A percentile compares a stretch with the other conserved stretches of the same genome.
Evolutionary conservation across 53 echinoderm and acorn worm species (phyloP).

Genomic region (Arbacia lixula): DNA sequence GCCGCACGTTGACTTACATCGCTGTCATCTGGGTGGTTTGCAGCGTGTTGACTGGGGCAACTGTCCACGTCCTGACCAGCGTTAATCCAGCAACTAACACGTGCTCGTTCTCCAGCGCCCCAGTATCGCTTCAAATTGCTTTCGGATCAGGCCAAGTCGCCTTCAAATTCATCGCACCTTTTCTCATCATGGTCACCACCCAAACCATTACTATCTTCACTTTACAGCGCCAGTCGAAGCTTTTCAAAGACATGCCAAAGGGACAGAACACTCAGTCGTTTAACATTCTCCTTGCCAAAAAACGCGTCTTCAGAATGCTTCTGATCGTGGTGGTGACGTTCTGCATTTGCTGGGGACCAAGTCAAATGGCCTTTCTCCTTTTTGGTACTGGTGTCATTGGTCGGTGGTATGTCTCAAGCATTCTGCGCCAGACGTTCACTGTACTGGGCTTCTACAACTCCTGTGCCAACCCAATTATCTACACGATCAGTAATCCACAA

Average conservation of each 20-base stretch:
- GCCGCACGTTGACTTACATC: neutral
- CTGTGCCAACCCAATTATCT: constrained; percentile 64
- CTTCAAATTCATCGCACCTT: neutral
- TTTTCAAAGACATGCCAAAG: neutral
- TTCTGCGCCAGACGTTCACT: neutral
- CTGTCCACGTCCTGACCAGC: neutral
- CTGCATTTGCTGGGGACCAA: constrained; percentile 67
- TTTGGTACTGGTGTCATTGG: neutral
- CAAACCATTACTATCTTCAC: neutral
- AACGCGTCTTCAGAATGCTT: neutral
- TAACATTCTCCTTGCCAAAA: too few species aligned
- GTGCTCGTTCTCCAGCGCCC: neutral
- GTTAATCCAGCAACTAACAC: neutral
- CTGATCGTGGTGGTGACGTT: neutral
- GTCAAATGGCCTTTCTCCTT: neutral
- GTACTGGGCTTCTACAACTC: constrained; percentile 53
- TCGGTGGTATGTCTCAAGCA: neutral
- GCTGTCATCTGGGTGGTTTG: neutral
- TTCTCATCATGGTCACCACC: constrained; percentile 13
- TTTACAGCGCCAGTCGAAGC: neutral
- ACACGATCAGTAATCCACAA: neutral
- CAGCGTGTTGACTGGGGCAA: neutral
- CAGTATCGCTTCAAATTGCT: neutral
- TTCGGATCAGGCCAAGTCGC: neutral
- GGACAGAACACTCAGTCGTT: too few species aligned